phyloP scores from a whole-genome alignment of 2,888 invertebrate genomes.

The Ornithoptera priamus region DNA sequence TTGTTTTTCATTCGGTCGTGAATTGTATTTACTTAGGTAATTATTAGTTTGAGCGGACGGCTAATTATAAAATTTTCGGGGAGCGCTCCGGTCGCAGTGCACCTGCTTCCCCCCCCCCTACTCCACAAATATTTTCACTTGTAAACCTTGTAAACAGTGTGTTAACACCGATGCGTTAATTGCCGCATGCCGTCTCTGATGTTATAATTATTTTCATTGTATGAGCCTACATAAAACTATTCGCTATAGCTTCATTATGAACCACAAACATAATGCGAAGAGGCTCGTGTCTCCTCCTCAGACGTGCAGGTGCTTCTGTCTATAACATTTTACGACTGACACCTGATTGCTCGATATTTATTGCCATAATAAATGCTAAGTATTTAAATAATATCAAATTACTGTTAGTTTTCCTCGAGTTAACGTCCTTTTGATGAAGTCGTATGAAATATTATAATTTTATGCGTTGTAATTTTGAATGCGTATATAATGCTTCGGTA shows the following conservation, averaged over 20 bases:
- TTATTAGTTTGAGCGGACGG: constrained; percentile 49
- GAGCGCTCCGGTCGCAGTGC: constrained; percentile 32
- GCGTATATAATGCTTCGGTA: no score
- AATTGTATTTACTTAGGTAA: constrained; percentile 56
- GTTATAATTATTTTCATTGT: constrained; percentile 19
- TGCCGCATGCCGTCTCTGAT: constrained; percentile 22
- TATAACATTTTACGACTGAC: constrained; percentile 17
- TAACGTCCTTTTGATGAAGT: neutral
- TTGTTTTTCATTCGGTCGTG: constrained; percentile 44
- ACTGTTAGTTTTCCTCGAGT: constrained; percentile 19
- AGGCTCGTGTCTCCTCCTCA: neutral
- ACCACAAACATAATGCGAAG: neutral
- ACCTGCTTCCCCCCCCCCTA: constrained; percentile 13
- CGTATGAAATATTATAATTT: no score
- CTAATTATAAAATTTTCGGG: constrained; percentile 55
- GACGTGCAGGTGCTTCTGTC: constrained; percentile 23
- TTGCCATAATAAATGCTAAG: constrained; percentile 17
- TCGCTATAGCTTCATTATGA: constrained; percentile 2
- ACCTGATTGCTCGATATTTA: constrained; percentile 26
- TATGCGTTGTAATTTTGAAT: no score
- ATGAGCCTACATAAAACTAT: constrained; percentile 3
- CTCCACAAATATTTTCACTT: constrained; percentile 23
- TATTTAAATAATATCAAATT: constrained; percentile 23
- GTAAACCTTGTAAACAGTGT: constrained; percentile 24
- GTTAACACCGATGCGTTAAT: constrained; percentile 28